phyloP scores from a whole-genome alignment of 1,140 invertebrate species.

The Drosophila yakuba region DNA sequence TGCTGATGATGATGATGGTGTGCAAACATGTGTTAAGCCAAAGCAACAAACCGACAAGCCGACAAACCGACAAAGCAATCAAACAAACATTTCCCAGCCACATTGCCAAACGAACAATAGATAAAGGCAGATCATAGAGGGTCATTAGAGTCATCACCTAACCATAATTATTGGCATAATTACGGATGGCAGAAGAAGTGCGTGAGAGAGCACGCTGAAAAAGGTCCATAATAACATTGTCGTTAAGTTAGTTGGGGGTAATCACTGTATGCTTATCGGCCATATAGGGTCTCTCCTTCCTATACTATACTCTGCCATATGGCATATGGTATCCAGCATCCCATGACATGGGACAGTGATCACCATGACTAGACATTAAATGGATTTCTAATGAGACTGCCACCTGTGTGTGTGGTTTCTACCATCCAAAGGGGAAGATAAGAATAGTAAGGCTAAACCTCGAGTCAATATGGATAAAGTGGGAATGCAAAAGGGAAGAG shows the following conservation, averaged over 20 bases:
- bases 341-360: slow-evolving; percentile 11
- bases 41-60: slow-evolving; percentile 55
- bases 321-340: too few relatives aligned
- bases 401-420: slow-evolving; percentile 47
- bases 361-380: slow-evolving; percentile 40
- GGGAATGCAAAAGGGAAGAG: slow-evolving; percentile 31
- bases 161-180: slow-evolving; percentile 70
- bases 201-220: slow-evolving; percentile 28
- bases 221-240: slow-evolving; percentile 60
- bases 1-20: slow-evolving; percentile 33
- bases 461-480: slow-evolving; percentile 13
- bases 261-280: slow-evolving; percentile 56
- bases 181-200: slow-evolving; percentile 42
- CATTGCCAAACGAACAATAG: slow-evolving; percentile 33
- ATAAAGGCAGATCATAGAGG: slow-evolving; percentile 53
- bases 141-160: slow-evolving; percentile 64
- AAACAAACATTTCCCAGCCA: slow-evolving; percentile 56
- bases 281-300: slow-evolving; percentile 12
- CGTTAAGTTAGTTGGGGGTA: slow-evolving; percentile 55
- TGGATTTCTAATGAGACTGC: slow-evolving; percentile 41
- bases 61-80: slow-evolving; percentile 38
- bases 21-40: slow-evolving; percentile 71
- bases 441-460: slow-evolving; percentile 3
- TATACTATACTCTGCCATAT: not conserved
- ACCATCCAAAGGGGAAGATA: slow-evolving; percentile 5